Evolutionary conservation across 1,140 invertebrate species (phyloP), one percentile per base, ranked within the genome.

Genomic region (Ganaspis sp.): DNA sequence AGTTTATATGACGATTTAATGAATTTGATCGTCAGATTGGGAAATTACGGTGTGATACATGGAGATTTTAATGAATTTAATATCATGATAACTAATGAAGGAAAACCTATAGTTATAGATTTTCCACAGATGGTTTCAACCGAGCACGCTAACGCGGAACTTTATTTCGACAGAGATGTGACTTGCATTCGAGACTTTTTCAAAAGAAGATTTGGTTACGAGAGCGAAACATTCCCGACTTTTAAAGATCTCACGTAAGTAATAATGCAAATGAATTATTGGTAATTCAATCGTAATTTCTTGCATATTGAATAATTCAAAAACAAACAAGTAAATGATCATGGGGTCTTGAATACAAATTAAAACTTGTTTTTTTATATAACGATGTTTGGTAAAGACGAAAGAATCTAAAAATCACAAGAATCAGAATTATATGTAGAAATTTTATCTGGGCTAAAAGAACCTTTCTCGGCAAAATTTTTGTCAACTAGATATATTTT

Each of bases 31-130:
- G 94, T 99, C 0, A 93, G 94, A 76, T 92, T 99, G 38, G 99
- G 95, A 23, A 96, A 98, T 90, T 95, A 96, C 88, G 99, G 99
- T 0, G 96, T 99, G 0, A 99, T 99, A 85, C 99, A 99, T 90
- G 97, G 98, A 2, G 99, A 99, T 92, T 99, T 99, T 84, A 99
- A 99, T 90, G 99, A 99, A 92, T 99, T 99, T 88, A 99, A 99
- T 89, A 94, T 99, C 64, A 97, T 99, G 94, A 91, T 99, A 0
- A 94, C 94, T 29, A 94, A 97, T 84, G 94, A 96, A 0, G 95
- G 95, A 37, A 94, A 95, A 75, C 95, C 98, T 0, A 92, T 98
- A 54, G 92, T 99, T 73, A 99, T 99, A 86, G 99, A 99, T 93
- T 99, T 99, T 90, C 99, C 99, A 1, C 99, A 99, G 92, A 99